Conservation (phyloP, 2,888 invertebrate species). For the Dysmachus trigonus region DNA sequence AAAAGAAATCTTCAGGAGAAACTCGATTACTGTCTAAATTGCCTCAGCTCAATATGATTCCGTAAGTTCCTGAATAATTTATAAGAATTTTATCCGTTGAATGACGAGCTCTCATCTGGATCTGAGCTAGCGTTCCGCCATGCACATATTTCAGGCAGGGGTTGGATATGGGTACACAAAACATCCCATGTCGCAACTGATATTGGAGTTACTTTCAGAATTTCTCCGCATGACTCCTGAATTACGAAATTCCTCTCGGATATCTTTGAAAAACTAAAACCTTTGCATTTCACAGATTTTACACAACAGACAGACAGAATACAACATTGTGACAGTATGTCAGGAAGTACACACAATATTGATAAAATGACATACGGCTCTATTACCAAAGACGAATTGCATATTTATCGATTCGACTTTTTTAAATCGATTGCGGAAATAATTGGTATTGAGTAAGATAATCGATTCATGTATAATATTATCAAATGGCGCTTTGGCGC, state of each 20-base stretch:
- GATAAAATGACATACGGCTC: too few relatives aligned
- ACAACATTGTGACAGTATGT: too few relatives aligned
- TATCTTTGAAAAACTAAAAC: neutral
- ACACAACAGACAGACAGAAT: too few relatives aligned
- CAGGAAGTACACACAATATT: too few relatives aligned
- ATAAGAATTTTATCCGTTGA: neutral
- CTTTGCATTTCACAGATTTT: neutral
- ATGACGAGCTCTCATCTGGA: neutral
- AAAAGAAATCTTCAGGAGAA: neutral
- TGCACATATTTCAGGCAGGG: neutral
- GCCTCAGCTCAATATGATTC: neutral
- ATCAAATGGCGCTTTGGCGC: too few relatives aligned
- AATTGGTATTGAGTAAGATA: too few relatives aligned
- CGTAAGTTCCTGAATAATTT: neutral
- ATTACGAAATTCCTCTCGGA: neutral
- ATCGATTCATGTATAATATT: too few relatives aligned
- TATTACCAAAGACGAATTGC: too few relatives aligned
- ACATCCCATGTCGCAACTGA: neutral
- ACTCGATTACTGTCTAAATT: neutral
- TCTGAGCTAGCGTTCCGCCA: neutral
- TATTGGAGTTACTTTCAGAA: neutral
- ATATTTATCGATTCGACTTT: too few relatives aligned
- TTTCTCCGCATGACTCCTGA: neutral
- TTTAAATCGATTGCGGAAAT: too few relatives aligned
- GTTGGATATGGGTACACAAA: neutral